phyloP scores from a whole-genome alignment of 2,113 vertebrate species.

The Serilophus lunatus region DNA sequence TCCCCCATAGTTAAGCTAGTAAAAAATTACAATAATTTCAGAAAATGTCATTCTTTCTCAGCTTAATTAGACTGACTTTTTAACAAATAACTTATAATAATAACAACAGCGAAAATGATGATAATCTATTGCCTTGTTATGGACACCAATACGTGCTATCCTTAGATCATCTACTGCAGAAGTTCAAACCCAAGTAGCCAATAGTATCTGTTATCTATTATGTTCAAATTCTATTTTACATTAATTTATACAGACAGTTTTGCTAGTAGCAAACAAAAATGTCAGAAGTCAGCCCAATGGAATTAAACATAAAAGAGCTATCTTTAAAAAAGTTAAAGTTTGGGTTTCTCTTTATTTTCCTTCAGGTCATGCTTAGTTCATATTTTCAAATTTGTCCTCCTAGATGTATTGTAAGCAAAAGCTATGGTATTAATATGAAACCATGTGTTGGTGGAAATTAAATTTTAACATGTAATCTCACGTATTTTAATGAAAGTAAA shows the following conservation, averaged over 20 bases:
- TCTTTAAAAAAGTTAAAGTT: neutral
- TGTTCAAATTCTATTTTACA: neutral
- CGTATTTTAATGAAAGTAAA: neutral
- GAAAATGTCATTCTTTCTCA: neutral
- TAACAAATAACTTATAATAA: too few species aligned
- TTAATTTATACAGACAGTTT: neutral
- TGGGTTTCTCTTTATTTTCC: neutral
- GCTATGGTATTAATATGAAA: neutral
- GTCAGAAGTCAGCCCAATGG: neutral
- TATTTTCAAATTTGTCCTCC: neutral
- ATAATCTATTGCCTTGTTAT: neutral
- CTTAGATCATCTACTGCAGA: neutral
- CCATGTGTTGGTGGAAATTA: neutral
- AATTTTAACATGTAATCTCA: neutral
- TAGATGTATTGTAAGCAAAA: neutral
- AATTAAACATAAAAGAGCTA: neutral
- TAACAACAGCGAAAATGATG: neutral
- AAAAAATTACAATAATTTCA: constrained; percentile 8
- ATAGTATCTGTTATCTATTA: neutral
- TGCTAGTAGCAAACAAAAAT: neutral
- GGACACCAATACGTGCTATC: neutral
- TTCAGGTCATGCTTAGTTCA: neutral
- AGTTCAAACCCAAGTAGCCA: neutral
- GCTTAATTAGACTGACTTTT: constrained; percentile 25
- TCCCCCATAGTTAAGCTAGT: neutral